These are phyloP conservation scores for Guaruba guarouba DNA, from an alignment of 2,113 vertebrate genomes.

Conservation along the genomic window DNA sequence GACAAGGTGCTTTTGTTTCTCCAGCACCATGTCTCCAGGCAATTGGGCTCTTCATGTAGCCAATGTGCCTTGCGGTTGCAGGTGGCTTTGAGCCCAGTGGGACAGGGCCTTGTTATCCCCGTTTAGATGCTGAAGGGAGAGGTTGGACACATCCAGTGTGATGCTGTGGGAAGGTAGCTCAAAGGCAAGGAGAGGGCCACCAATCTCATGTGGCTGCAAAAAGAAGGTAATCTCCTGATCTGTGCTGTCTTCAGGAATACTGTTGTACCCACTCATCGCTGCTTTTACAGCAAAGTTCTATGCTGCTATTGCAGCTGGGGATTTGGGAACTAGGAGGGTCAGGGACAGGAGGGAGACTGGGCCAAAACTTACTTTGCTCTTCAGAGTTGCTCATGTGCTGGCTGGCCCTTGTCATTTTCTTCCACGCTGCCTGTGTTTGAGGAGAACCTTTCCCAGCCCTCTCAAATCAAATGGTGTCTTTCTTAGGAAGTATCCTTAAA, in stretches of 20 bases:
- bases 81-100: background rate
- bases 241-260: background rate
- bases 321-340: background rate
- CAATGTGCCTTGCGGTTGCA: fast-evolving
- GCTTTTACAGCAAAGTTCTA: background rate
- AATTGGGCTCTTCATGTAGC: background rate
- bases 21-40: fast-evolving
- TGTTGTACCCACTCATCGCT: background rate
- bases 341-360: background rate
- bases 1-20: background rate
- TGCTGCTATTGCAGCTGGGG: background rate
- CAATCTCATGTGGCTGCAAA: fast-evolving
- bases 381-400: background rate
- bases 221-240: background rate
- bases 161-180: fast-evolving
- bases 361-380: background rate
- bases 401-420: background rate
- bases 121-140: background rate
- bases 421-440: fast-evolving
- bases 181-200: background rate
- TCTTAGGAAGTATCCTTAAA: background rate
- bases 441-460: background rate
- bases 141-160: fast-evolving
- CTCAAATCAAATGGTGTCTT: background rate
- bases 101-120: background rate